Evolutionary conservation across 2,888 invertebrate genomes (phyloP), one percentile per base, ranked within the genome.

Genomic region (Leucophora obtusa): DNA sequence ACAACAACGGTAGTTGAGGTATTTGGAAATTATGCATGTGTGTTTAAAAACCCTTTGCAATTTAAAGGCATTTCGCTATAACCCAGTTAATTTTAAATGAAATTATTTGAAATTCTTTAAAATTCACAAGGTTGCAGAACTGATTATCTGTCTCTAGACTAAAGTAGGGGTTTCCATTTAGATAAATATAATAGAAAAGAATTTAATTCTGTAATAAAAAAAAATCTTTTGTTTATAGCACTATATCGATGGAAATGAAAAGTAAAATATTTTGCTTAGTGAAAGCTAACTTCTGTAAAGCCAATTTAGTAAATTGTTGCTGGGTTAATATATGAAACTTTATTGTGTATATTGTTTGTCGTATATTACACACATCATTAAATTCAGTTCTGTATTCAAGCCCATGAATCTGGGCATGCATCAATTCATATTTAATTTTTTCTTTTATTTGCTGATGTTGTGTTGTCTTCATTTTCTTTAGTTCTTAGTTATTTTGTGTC

Each of bases 401-500:
- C 21, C 21, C 53, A 71, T 65, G 38, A 21, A 14, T 15, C 43
- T 54, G 60, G 43, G 71, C 65, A 60, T 65, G 33, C 73, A 43
- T 68, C 68, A 69, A 54, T 54, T 66, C 24, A 51, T 47, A 2
- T 54, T 65, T 33, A 24, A 38, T n/a, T 62, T n/a, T 59, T 35
- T n/a, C 10, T 24, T 17, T 51, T 65, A 66, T n/a, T 59, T 21
- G 53, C 14, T 28, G 59, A 69, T 62, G 35, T 50, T 62, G 28
- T 66, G 66, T 66, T 81, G 77, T 81, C 81, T 81, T 81, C 60
- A 81, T 69, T 81, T 81, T 66, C 77, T 65, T 70, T 69, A 73
- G 72, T 81, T 81, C 77, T 81, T 73, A 81, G 59, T 77, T 77
- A 81, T 73, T 76, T 77, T 81, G 76, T 81, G 81, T 81, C 81